A percentile compares a stretch with the other conserved stretches of the same genome.
Conservation (phyloP, 2,888 invertebrate genomes). For the Hypomecis atomaria region DNA sequence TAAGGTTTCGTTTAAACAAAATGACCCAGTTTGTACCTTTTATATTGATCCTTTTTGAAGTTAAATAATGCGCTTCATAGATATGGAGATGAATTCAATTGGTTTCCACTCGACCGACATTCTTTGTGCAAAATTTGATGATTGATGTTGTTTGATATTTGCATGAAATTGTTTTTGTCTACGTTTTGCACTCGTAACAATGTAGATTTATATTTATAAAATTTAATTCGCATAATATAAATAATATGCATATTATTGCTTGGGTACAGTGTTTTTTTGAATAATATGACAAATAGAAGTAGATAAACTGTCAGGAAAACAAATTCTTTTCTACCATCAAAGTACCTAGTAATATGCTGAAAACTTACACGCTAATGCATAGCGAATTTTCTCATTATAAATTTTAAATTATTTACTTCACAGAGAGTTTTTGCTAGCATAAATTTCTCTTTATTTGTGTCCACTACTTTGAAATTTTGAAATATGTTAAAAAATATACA, state of each 20-base stretch:
- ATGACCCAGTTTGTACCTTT: conserved; percentile 2
- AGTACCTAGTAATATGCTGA: not conserved
- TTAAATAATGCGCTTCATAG: conserved; percentile 14
- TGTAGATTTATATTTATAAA: too few relatives aligned
- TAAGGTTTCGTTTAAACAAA: conserved; percentile 7
- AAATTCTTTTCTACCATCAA: not conserved
- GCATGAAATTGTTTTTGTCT: not conserved
- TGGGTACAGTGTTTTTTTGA: not conserved
- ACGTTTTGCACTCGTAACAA: not conserved
- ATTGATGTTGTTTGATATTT: conserved; percentile 9
- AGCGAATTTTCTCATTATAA: too few relatives aligned
- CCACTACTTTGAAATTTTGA: too few relatives aligned
- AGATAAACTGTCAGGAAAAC: conserved; percentile 3
- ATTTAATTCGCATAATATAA: not conserved
- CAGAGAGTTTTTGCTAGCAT: too few relatives aligned
- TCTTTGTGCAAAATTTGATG: conserved; percentile 5
- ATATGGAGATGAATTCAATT: conserved; percentile 19
- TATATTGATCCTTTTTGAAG: conserved; percentile 9
- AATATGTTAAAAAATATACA: too few relatives aligned
- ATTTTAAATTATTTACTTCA: too few relatives aligned
- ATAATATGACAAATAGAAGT: not conserved
- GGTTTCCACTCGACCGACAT: conserved; percentile 12
- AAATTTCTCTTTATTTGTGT: too few relatives aligned
- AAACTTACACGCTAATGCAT: too few relatives aligned
- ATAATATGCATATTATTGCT: not conserved